Evolutionary conservation across 1,140 invertebrate species (phyloP).

Genomic region (Ooceraea biroi): DNA sequence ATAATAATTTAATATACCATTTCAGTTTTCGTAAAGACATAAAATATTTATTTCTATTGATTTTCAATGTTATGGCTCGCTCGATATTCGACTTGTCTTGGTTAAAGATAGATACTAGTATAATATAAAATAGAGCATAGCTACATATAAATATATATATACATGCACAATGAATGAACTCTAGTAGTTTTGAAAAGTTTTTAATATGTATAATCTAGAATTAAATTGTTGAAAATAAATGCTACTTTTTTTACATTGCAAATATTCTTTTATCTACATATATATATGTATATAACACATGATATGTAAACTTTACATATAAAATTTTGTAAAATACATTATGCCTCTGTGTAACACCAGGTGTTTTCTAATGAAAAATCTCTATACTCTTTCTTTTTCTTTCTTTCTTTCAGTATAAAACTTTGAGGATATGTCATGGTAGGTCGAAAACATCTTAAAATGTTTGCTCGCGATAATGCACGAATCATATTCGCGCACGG

Average conservation of each 20-base stretch:
- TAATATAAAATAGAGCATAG: no score
- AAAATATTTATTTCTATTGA: no score
- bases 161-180: no score
- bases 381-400: neutral
- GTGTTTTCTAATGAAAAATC: constrained; percentile 27
- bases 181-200: no score
- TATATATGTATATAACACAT: neutral
- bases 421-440: neutral
- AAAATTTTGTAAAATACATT: constrained; percentile 27
- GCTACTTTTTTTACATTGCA: no score
- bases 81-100: no score
- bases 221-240: no score
- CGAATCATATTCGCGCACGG: neutral
- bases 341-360: neutral
- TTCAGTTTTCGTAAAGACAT: constrained; percentile 1
- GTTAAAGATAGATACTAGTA: no score
- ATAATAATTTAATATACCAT: neutral
- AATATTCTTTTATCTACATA: no score
- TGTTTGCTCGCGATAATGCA: neutral
- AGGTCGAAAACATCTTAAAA: neutral
- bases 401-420: neutral
- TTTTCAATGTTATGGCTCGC: no score
- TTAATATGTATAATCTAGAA: no score
- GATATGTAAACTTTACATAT: constrained; percentile 39
- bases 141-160: no score